Conservation (phyloP, 1,140 invertebrate genomes). For the Asbolus verrucosus region DNA sequence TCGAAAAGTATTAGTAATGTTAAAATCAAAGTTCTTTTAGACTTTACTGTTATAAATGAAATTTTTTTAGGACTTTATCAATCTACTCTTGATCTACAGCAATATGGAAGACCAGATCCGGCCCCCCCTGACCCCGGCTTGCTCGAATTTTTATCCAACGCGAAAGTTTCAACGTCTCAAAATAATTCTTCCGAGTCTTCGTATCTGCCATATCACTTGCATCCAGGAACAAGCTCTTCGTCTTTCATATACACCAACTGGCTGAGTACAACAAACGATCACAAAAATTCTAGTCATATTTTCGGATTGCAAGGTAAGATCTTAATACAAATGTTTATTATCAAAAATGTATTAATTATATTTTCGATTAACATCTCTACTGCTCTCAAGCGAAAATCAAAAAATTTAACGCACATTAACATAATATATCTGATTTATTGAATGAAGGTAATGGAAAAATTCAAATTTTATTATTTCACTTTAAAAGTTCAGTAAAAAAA, state of each 20-base stretch:
- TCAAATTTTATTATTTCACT: too few relatives aligned
- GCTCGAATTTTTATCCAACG: slow-evolving; percentile 43
- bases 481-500: too few relatives aligned
- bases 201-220: slow-evolving; percentile 54
- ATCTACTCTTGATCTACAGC: slow-evolving; percentile 56
- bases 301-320: slow-evolving; percentile 60
- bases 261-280: slow-evolving; percentile 52
- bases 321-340: slow-evolving; percentile 10
- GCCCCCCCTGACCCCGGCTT: slow-evolving; percentile 53
- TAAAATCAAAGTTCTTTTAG: too few relatives aligned
- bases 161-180: slow-evolving; percentile 48
- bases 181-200: slow-evolving; percentile 42
- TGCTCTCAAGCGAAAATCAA: too few relatives aligned
- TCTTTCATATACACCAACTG: slow-evolving; percentile 58
- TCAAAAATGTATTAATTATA: neutral
- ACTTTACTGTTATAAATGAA: slow-evolving; percentile 11
- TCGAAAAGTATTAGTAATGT: too few relatives aligned
- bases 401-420: too few relatives aligned
- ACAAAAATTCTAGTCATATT: slow-evolving; percentile 59
- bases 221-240: slow-evolving; percentile 49
- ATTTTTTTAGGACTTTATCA: slow-evolving; percentile 57
- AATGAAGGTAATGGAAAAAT: too few relatives aligned
- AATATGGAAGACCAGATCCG: slow-evolving; percentile 50
- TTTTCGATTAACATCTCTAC: too few relatives aligned
- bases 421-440: too few relatives aligned